A percentile compares a stretch with the other conserved stretches of the same genome.
Conservation (phyloP, 2,888 invertebrate species). For the Apotomis betuletana region DNA sequence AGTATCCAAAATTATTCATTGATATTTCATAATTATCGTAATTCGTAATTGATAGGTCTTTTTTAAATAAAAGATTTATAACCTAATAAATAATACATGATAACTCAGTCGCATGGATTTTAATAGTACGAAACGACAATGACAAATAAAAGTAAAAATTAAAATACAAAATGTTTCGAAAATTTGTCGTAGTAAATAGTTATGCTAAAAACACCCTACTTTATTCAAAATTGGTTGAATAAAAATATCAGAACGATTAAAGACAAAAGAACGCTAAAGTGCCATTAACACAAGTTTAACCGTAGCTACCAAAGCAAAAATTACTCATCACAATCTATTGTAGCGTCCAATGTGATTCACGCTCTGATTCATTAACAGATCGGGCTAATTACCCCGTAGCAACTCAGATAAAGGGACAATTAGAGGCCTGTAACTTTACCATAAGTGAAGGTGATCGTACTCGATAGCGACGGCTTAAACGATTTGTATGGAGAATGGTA, state of each 20-base stretch:
- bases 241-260: neutral
- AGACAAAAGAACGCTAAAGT: neutral
- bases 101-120: no score
- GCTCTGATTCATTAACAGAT: slow-evolving; percentile 3
- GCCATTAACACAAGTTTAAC: neutral
- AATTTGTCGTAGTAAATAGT: no score
- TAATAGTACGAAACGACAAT: no score
- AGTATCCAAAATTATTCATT: no score
- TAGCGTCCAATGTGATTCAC: slow-evolving; percentile 8
- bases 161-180: no score
- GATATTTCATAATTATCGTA: no score
- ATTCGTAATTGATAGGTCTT: no score
- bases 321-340: slow-evolving; percentile 19
- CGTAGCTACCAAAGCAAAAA: neutral
- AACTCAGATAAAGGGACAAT: slow-evolving; percentile 6
- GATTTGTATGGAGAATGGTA: no score
- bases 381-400: neutral
- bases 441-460: neutral
- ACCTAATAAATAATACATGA: no score
- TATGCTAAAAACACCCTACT: neutral
- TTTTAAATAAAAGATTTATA: no score
- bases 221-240: neutral
- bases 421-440: neutral
- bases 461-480: no score
- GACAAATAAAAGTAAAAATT: no score